phyloP scores from a whole-genome alignment of 2,888 invertebrate species.

The Spodoptera exigua region DNA sequence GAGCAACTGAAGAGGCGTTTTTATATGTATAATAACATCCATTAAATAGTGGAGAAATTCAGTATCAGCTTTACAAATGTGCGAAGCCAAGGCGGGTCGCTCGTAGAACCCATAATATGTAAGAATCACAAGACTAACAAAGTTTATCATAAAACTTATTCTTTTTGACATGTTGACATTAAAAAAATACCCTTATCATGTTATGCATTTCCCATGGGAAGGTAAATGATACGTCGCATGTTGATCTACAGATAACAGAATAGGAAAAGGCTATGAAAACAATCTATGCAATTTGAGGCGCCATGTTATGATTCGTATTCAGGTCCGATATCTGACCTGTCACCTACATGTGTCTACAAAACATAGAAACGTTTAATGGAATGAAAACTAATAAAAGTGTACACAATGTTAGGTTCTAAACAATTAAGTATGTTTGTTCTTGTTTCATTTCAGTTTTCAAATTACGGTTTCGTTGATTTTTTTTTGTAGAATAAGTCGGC shows the following conservation, averaged over 20 bases:
- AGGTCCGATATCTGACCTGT: constrained; percentile 30
- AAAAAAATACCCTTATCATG: constrained; percentile 21
- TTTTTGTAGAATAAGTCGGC: too few species aligned
- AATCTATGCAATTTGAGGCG: constrained; percentile 28
- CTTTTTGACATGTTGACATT: too few species aligned
- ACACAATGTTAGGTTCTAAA: background rate
- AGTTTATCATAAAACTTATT: too few species aligned
- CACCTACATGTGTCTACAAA: constrained; percentile 30
- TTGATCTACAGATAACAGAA: constrained; percentile 65
- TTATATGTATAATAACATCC: too few species aligned
- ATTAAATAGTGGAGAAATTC: too few species aligned
- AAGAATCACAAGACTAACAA: too few species aligned
- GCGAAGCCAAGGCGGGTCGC: too few species aligned
- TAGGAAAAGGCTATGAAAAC: constrained; percentile 59
- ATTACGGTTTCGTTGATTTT: too few species aligned
- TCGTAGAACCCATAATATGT: too few species aligned
- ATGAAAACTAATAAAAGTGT: background rate
- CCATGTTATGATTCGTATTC: constrained; percentile 40
- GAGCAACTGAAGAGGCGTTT: too few species aligned
- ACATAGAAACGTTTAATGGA: constrained; percentile 21
- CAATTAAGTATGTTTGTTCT: background rate
- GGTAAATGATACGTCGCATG: constrained; percentile 42
- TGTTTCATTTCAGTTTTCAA: too few species aligned
- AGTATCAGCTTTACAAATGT: too few species aligned
- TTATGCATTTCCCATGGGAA: constrained; percentile 56